Conservation (phyloP, 2,888 invertebrate genomes). For the Torymus texanus region DNA sequence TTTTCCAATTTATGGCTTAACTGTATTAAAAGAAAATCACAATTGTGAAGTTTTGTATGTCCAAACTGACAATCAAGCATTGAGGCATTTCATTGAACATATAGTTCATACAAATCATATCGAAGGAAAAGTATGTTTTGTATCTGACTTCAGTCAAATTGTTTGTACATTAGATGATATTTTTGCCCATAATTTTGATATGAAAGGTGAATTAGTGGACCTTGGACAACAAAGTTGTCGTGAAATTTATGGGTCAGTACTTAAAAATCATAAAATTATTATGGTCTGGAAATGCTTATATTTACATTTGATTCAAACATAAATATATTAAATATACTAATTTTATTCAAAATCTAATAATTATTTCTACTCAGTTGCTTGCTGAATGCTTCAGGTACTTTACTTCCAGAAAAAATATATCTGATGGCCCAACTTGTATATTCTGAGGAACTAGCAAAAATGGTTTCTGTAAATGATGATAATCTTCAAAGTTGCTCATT, state of each 20-base stretch:
- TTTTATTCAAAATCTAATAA: background rate
- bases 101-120: conserved; percentile 76
- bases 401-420: conserved; percentile 77
- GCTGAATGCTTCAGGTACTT: conserved; percentile 75
- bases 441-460: conserved; percentile 79
- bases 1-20: conserved; percentile 81
- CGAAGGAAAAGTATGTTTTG: conserved; percentile 72
- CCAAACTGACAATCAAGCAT: conserved; percentile 71
- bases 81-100: conserved; percentile 75
- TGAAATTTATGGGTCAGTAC: conserved; percentile 61
- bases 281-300: background rate
- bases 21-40: conserved; percentile 77
- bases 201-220: conserved; percentile 78
- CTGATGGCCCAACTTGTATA: conserved; percentile 79
- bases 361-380: conserved; percentile 67
- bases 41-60: conserved; percentile 74
- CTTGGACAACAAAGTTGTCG: conserved; percentile 61
- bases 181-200: conserved; percentile 77
- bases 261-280: conserved; percentile 15
- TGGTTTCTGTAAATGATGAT: conserved; percentile 78
- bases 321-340: background rate
- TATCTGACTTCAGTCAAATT: conserved; percentile 71
- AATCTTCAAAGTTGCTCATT: conserved; percentile 74
- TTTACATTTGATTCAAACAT: too few species aligned
- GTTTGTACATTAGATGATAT: conserved; percentile 76